Base-by-base conservation (phyloP, 2,888 invertebrate species). In the Drosophila fulvimacula region DNA sequence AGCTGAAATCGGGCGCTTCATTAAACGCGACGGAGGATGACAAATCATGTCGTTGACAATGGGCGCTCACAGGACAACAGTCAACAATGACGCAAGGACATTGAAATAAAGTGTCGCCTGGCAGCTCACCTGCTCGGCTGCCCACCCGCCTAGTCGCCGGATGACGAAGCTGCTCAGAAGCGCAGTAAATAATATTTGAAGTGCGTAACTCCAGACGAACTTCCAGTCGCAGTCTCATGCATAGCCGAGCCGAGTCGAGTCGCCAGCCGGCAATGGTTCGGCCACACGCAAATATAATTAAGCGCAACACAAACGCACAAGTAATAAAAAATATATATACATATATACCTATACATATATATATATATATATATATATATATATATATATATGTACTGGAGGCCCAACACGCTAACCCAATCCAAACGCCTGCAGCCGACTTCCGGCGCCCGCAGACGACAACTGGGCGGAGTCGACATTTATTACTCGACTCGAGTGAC, bases 241-340 rank as follows among this genome's bases (percentile, higher is more conserved):
- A 69, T 55, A 56, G 30, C 55, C 21, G 27, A 57, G 51, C 11
- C 15, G 24, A 24, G 24, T 11, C 5, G 34, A 15, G 15, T 15
- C 46, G n/a, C 32, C 44, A 36, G 48, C 60, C 51, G 39, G 56
- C 49, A 73, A 82, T 76, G 65, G 69, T 73, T 63, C 78, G 76
- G 76, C 75, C 82, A 69, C 91, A 91, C 90, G 91, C 90, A 88
- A 90, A 80, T 82, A 88, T 87, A 91, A 91, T 91, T 90, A 90
- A 91, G 72, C 69, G 53, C 56, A 42, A 67, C 39, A 49, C 71
- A 69, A 78, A 82, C 88, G 79, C 82, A 81, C 67, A 66, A 74
- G 61, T 74, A 84, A 76, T 73, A 73, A 75, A 72, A 32, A 38
- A 42, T n/a, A 27, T 27, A 27, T 27, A 27, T 27, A 27, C 6